Percentiles rank a stretch among this genome's conserved stretches.
phyloP scores from a whole-genome alignment of 2,113 vertebrate species.

The Pygoscelis antarcticus region DNA sequence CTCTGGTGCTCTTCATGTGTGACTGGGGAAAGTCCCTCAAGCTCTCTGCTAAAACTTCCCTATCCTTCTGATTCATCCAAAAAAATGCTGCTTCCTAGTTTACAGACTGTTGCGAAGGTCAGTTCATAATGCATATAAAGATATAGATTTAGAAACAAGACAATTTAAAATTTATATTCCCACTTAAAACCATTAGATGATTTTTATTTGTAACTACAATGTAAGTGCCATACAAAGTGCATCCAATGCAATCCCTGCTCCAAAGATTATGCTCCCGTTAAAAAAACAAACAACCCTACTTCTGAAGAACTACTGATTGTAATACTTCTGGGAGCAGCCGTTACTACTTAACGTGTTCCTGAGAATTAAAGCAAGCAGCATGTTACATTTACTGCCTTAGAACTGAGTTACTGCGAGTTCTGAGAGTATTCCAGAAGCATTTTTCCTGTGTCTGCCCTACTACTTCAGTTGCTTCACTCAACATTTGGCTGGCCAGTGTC shows the following conservation, averaged over 20 bases:
- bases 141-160: background rate
- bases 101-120: background rate
- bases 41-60: background rate
- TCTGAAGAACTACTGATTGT: background rate
- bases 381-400: background rate
- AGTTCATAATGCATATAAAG: background rate
- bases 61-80: background rate
- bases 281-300: background rate
- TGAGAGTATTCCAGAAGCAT: background rate
- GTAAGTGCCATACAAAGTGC: background rate
- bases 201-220: background rate
- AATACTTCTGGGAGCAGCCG: background rate
- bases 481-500: background rate
- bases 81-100: background rate
- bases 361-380: background rate
- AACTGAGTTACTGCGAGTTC: background rate
- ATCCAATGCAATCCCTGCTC: background rate
- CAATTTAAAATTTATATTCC: background rate
- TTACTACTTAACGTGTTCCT: background rate
- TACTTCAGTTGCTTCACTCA: background rate
- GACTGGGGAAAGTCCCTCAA: background rate
- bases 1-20: background rate
- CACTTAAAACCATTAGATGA: background rate
- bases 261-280: background rate
- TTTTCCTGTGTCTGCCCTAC: background rate